A percentile compares a stretch with the other conserved stretches of the same genome.
Conservation (phyloP, 2,797 vertebrate species). For the Hirundo rustica region DNA sequence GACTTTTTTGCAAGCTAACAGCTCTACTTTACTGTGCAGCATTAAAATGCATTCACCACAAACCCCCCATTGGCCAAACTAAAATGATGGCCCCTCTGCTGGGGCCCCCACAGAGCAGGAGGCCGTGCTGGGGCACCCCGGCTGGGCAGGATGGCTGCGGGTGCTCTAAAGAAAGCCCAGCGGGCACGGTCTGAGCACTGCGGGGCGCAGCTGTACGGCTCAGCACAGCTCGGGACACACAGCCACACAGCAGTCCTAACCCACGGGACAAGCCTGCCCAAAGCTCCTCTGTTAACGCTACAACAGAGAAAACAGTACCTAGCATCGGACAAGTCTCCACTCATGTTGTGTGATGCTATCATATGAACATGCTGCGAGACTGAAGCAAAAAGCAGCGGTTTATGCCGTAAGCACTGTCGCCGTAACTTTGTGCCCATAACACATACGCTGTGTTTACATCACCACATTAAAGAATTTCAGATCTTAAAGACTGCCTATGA, state of each 20-base stretch:
- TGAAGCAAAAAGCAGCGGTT: not conserved
- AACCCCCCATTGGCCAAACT: not conserved
- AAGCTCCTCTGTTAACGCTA: not conserved
- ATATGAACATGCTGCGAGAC: not conserved
- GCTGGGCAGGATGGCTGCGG: fast-evolving
- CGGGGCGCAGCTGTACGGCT: fast-evolving
- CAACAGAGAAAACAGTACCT: not conserved
- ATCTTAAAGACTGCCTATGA: not conserved
- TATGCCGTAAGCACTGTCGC: not conserved
- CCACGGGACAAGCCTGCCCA: not conserved
- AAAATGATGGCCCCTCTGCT: not conserved
- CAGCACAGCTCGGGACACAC: not conserved
- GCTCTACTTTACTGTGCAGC: not conserved
- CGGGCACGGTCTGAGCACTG: fast-evolving
- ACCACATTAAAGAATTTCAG: not conserved
- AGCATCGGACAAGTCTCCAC: too few relatives aligned
- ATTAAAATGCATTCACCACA: not conserved
- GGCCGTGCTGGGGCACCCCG: not conserved
- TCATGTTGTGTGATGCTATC: fast-evolving
- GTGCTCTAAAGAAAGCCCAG: not conserved
- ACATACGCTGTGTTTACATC: not conserved
- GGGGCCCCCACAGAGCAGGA: fast-evolving
- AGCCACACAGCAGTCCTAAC: not conserved
- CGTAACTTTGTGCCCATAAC: not conserved
- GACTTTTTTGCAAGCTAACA: not conserved